These are phyloP conservation scores for Melanotaenia nigrans DNA, from an alignment of 2,797 vertebrate species.

Conservation along the genomic window DNA sequence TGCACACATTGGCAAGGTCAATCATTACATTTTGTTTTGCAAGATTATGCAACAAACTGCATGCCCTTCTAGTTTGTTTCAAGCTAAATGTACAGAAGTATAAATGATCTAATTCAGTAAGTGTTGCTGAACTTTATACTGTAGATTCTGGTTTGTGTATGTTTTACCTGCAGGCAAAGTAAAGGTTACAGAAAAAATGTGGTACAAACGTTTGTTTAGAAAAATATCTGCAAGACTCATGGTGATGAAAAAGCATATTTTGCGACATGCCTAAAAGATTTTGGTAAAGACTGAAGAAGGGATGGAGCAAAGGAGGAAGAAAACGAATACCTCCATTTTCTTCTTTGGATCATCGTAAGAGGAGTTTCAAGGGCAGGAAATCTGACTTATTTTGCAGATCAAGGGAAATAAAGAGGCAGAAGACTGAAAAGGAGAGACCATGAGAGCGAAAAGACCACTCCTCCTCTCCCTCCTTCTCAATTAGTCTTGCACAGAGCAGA, in stretches of 20 bases:
- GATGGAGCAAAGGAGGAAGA: constrained; percentile 17
- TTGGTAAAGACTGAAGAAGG: constrained; percentile 8
- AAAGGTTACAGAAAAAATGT: neutral
- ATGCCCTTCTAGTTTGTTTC: neutral
- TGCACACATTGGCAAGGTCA: no score
- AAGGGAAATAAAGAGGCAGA: constrained; percentile 60
- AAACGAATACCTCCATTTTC: constrained; percentile 50
- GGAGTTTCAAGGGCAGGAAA: constrained; percentile 78
- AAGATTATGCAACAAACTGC: neutral
- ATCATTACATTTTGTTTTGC: no score
- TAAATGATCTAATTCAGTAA: neutral
- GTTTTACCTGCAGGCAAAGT: neutral
- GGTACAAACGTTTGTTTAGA: neutral
- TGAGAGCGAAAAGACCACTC: constrained; percentile 69
- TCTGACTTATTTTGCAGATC: constrained; percentile 75
- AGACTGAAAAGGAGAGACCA: constrained; percentile 57
- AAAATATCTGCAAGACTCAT: neutral
- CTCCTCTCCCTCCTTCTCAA: constrained; percentile 67
- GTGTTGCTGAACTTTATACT: neutral
- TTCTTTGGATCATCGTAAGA: constrained; percentile 61
- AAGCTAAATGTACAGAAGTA: neutral
- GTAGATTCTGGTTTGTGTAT: neutral
- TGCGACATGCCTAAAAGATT: constrained; percentile 1
- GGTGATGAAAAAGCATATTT: neutral
- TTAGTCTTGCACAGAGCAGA: constrained; percentile 68